Evolutionary conservation across 1,140 invertebrate species (phyloP).

Genomic region (Tyrophagus putrescentiae): DNA sequence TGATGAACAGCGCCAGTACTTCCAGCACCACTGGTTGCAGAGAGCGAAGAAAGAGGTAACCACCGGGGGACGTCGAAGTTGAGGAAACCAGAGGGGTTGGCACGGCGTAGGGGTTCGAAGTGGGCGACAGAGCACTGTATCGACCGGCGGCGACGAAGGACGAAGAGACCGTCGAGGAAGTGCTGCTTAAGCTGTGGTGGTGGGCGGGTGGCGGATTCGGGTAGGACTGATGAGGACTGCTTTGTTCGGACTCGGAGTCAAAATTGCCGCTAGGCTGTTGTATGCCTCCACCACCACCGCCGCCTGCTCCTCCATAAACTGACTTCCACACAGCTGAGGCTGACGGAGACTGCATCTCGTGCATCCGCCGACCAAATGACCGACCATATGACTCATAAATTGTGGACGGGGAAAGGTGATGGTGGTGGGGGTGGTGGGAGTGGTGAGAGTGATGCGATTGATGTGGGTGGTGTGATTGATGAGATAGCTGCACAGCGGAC

Average conservation of each 20-base stretch:
- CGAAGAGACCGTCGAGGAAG: too few species aligned
- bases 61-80: too few species aligned
- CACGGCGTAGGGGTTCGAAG: not conserved
- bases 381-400: not conserved
- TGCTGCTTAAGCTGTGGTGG: not conserved
- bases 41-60: not conserved
- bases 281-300: too few species aligned
- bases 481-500: too few species aligned
- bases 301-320: not conserved
- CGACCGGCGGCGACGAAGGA: not conserved
- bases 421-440: not conserved
- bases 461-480: too few species aligned
- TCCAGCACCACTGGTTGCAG: too few species aligned
- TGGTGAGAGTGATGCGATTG: too few species aligned
- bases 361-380: not conserved
- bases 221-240: not conserved
- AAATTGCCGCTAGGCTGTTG: too few species aligned
- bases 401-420: not conserved
- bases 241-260: too few species aligned
- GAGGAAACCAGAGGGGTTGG: not conserved
- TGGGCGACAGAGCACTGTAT: not conserved
- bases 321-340: not conserved
- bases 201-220: conserved; percentile 2
- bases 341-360: not conserved
- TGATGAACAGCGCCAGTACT: too few species aligned